Evolutionary conservation across 1,140 invertebrate species (phyloP), one percentile per base, ranked within the genome.

Genomic region (Phymastichus coffea): DNA sequence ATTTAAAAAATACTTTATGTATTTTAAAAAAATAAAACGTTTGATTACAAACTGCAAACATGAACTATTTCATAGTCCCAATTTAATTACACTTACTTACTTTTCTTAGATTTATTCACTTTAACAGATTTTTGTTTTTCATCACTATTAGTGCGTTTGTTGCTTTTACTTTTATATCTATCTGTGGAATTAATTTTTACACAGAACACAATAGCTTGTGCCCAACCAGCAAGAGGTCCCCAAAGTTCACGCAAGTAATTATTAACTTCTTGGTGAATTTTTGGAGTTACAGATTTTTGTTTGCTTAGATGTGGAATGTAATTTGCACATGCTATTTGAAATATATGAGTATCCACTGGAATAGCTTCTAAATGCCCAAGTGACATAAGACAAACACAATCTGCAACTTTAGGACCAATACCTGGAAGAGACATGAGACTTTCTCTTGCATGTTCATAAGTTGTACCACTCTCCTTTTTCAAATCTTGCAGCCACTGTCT

Each of bases 321-420:
- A 69, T 88, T 83, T 57, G 86, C 77, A 25, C 86, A 80, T 3
- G 93, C 94, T 53, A 99, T 89, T 82, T 98, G 92, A 79, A 90
- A 95, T 17, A 99, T 93, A 77, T 99, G 97, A 1, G 95, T 98
- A 75, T 99, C 97, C 1, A 99, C 91, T 12, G 97, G 97, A 55
- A 99, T 87, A 0, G 94, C 88, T 71, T 90, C 85, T 41, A 94
- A 73, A 73, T 98, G 92, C 46, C 90, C 89, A 59, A 99, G 76
- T 1, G 95, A 95, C 96, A 99, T 99, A 3, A 99, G 82, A 78
- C 94, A 97, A 67, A 99, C 92, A 76, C 97, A 99, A 78, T 99
- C 97, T n/a, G 97, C 95, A 19, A 98, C 93, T 83, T 97, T 97
- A 23, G 91, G 88, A 26, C 95, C 95, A 70, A 97, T 87, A 15